Base-by-base conservation (phyloP, 23 tunicate species). In the Ascidia mentula region DNA sequence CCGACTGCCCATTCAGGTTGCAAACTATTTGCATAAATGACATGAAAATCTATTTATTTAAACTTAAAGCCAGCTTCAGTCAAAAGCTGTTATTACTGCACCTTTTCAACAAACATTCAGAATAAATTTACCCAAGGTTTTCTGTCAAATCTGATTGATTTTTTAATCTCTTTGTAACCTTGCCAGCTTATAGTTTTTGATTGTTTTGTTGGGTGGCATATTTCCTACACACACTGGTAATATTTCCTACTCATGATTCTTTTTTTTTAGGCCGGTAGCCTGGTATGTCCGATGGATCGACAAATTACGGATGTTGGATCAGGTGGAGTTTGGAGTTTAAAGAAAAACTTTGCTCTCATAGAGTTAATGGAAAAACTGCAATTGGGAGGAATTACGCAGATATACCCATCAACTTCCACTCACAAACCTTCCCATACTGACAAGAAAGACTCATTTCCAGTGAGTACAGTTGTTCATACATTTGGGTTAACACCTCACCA, bases 261-360 rank as follows among this genome's bases (percentile, higher is more conserved):
- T 38, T 35, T 5, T 32, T 32, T 40, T 72, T 40, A 86, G 90
- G 90, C 80, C 36, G 83, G 82, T n/a, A 72, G 84, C 22, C 22
- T 86, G n/a, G 90, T 79, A 31, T 86, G 90, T 46, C 90, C 90
- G 12, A 86, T 86, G 90, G 90, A 86, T 46, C 65, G 90, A 9
- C 90, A 86, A 33, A 86, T 86, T 38, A 86, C 90, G 18, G 90
- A 86, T 79, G 84, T 86, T 12, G 90, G 90, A 20, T 36, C 73
- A 3, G 90, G 90, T 46, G 90, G 90, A 0, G 84, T 86, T 18
- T 86, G 90, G 90, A 78, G 74, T 38, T 60, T 86, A 13, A 86
- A 86, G 40, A 86, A 86, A 39, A 86, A 86, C 75, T 86, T 86
- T 86, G 90, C 90, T 20, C 76, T 86, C 4, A 86, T 86, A 72